Percentiles rank a stretch among this genome's conserved stretches.
These are phyloP conservation scores for Vollenhovia emeryi DNA, from an alignment of 1,140 invertebrate genomes.

Conservation along the genomic window DNA sequence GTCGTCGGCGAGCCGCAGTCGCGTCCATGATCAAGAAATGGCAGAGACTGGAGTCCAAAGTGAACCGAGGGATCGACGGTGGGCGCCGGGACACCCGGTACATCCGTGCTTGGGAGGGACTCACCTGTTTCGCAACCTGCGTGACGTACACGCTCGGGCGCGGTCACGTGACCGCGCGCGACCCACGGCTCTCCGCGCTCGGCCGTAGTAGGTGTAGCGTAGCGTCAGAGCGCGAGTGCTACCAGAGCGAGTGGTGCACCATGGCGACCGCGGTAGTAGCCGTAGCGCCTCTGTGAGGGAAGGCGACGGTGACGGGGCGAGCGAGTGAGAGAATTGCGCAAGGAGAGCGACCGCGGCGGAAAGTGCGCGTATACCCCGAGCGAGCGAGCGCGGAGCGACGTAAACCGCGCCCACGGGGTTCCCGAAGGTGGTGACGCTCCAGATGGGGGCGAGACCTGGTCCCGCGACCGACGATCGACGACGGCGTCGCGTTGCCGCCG, in stretches of 20 bases:
- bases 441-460: conserved; percentile 35
- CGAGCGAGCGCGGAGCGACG: not conserved
- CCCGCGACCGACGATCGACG: not conserved
- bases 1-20: not conserved
- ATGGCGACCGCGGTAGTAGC: conserved; percentile 55
- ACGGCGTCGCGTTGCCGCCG: not conserved
- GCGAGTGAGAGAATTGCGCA: too few species aligned
- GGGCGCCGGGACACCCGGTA: too few species aligned
- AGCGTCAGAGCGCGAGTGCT: conserved; percentile 51
- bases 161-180: conserved; percentile 82
- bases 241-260: conserved; percentile 44
- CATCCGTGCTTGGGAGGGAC: conserved; percentile 50
- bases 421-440: conserved; percentile 23
- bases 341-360: conserved; percentile 27
- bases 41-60: not conserved
- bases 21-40: not conserved
- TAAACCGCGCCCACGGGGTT: conserved; percentile 69
- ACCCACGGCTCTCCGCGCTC: conserved; percentile 71
- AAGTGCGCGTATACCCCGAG: conserved; percentile 1
- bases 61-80: not conserved
- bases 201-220: conserved; percentile 53
- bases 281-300: conserved; percentile 21
- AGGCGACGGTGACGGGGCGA: too few species aligned
- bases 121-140: conserved; percentile 85
- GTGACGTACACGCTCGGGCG: conserved; percentile 76